Base-by-base conservation (phyloP, 2,888 invertebrate species). In the Drosophila helvetica region DNA sequence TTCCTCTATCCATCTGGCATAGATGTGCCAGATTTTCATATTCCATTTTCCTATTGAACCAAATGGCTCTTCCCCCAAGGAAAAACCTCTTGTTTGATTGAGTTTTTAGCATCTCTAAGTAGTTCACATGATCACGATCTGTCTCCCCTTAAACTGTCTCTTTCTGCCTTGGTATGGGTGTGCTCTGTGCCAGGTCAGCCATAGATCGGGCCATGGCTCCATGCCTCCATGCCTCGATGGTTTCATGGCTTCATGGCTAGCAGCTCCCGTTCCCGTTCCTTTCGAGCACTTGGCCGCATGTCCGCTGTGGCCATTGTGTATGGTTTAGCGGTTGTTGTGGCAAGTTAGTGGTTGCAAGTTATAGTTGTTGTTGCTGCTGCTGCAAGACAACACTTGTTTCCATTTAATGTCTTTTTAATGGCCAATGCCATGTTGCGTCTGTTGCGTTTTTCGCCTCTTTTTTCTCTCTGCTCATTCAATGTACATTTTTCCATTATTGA, bases 381-480 rank as follows among this genome's bases (percentile, higher is more conserved):
- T 54, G 64, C 47, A 57, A 62, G 64, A 67, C 63, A 70, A 75
- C 70, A 74, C 71, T 70, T 71, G 73, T 71, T 62, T 66, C 45
- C 67, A 75, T 80, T 72, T 79, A 81, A 81, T 81, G 79, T 73
- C 64, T 81, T 81, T 81, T 81, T 81, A 81, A 81, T 80, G 75
- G 74, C 55, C 67, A 69, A 10, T 46, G 46, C 58, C 51, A 51
- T 38, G 52, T 59, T 63, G 25, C 22, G 51, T 59, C 50, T 65
- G 50, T 61, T 63, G 43, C 27, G 5, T 58, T 42, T 61, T 19
- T 53, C 15, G 43, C 50, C 45, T 15, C 27, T 27, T 27, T 22
- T 65, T 27, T 22, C 60, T 42, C 63, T 43, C 10, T 1, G 33
- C 4, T 33, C 10, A 12, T 12, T 33, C 33, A 12, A 33, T 33